Base-by-base conservation (phyloP, 2,113 vertebrate species). In the Egretta garzetta region DNA sequence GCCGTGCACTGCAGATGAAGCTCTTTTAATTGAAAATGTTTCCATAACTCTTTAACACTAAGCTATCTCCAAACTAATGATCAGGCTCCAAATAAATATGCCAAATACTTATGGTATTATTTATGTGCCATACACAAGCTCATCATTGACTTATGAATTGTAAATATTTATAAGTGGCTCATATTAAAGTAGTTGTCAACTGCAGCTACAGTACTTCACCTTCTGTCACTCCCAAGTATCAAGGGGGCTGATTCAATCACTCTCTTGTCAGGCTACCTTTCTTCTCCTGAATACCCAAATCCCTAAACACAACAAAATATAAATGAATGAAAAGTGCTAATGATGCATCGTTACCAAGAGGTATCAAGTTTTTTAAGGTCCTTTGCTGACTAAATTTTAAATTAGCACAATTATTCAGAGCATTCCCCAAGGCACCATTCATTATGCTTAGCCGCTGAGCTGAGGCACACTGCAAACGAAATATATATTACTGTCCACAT, bases 111-210 rank as follows among this genome's bases (percentile, higher is more conserved):
- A 91, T 16, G 49, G 88, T 95, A 86, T 95, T 98, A 95, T 97
- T 97, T 97, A 86, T 96, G 90, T 97, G 88, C 90, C 71, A 84
- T 85, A 86, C 80, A 92, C 95, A 82, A 90, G 88, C 76, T 97
- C 96, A 97, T 97, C 94, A 97, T 79, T 90, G 95, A 96, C 88
- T 97, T 98, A 95, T 95, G 95, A 97, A 97, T 96, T 96, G 98
- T 98, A 98, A 98, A 98, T 98, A 98, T 98, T 98, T 98, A 98
- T 98, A 98, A 98, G 97, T 96, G 97, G 90, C 82, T 98, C 96
- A 93, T 98, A 98, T 97, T 98, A 98, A 98, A 98, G 95, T 98
- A 97, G 93, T 98, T 98, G 97, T 97, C 97, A 97, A 90, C 97
- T 95, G 88, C 83, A 97, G 97, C 82, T 96, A 95, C 63, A 91